Evolutionary conservation across 2,113 vertebrate genomes (phyloP).

Genomic region (Chlorodrepanis virens): DNA sequence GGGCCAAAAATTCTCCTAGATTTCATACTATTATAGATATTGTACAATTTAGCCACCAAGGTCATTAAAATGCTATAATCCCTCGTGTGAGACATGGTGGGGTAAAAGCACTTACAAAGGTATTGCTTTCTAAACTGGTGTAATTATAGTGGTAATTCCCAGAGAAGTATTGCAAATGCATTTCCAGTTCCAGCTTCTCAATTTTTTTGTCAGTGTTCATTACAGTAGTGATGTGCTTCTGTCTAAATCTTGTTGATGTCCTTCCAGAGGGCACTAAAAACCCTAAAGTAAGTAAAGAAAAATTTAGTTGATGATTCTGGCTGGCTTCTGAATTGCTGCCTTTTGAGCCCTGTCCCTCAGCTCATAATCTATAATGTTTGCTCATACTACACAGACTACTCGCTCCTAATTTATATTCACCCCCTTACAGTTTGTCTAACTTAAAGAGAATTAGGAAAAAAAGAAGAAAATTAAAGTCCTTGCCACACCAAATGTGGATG

Average conservation of each 20-base stretch:
- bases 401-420: not conserved
- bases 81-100: not conserved
- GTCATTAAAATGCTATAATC: conserved; percentile 44
- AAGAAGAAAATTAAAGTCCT: not conserved
- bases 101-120: conserved; percentile 43
- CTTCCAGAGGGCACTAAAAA: conserved; percentile 56
- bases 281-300: conserved; percentile 26
- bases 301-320: conserved; percentile 3
- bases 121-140: conserved; percentile 45
- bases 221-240: conserved; percentile 10
- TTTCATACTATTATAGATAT: not conserved
- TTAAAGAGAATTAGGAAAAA: not conserved
- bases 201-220: conserved; percentile 31
- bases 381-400: not conserved
- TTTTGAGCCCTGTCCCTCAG: conserved; percentile 5
- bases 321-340: not conserved
- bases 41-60: not conserved
- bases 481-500: not conserved
- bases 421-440: not conserved
- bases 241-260: conserved; percentile 55
- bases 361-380: not conserved
- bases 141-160: conserved; percentile 39
- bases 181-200: conserved; percentile 16
- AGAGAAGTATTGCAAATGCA: conserved; percentile 17
- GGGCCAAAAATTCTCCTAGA: conserved; percentile 1